Percentiles rank a stretch among this genome's conserved stretches.
phyloP scores from a whole-genome alignment of 2,888 invertebrate genomes.

The Rhopalosiphum nymphaeae region DNA sequence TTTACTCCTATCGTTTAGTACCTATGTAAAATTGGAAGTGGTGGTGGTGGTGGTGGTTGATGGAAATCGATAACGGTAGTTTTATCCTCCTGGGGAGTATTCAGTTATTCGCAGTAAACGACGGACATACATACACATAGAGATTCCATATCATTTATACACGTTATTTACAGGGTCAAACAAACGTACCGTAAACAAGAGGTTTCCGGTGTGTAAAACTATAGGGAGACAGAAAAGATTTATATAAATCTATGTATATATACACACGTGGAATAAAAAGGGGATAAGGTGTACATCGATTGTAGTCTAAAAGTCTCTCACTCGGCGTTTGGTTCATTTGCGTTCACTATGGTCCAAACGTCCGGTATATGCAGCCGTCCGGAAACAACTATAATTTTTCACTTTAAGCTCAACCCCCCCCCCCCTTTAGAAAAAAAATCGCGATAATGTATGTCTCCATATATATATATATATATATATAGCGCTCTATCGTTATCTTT shows the following conservation, averaged over 20 bases:
- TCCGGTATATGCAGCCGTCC: slow-evolving; percentile 26
- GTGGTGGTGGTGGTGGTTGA: neutral
- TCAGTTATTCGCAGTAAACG: slow-evolving; percentile 59
- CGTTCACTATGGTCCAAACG: slow-evolving; percentile 35
- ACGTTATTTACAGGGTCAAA: slow-evolving; percentile 57
- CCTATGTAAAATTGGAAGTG: neutral
- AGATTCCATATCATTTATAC: slow-evolving; percentile 52
- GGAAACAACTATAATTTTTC: slow-evolving; percentile 62
- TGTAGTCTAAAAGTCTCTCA: slow-evolving; percentile 47
- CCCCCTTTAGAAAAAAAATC: neutral
- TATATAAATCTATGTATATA: neutral
- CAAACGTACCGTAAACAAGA: slow-evolving; percentile 62
- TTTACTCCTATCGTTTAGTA: slow-evolving; percentile 12
- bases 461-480: neutral
- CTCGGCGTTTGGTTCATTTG: slow-evolving; percentile 53
- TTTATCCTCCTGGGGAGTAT: slow-evolving; percentile 23
- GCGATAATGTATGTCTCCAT: slow-evolving; percentile 38
- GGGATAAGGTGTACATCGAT: slow-evolving; percentile 51
- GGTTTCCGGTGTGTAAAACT: slow-evolving; percentile 55
- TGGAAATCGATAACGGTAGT: neutral
- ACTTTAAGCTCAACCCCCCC: slow-evolving; percentile 40
- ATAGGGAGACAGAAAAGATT: slow-evolving; percentile 14
- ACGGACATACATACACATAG: neutral
- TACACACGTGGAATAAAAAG: neutral
- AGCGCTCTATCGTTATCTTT: slow-evolving; percentile 22